Evolutionary conservation across 2,797 vertebrate genomes (phyloP), one percentile per base, ranked within the genome.

Genomic region (Gambelia wislizenii): DNA sequence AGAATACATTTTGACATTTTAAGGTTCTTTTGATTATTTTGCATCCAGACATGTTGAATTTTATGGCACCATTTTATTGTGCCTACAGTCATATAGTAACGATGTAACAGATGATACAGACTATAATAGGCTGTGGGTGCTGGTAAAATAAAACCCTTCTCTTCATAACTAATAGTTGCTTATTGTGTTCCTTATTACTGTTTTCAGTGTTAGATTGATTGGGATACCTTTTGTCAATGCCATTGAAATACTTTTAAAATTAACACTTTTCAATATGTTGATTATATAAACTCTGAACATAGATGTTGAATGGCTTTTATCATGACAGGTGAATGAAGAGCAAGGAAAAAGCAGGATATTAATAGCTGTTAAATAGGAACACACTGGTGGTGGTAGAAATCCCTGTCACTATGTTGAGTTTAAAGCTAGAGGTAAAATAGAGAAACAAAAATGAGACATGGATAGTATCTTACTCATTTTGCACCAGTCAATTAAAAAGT

Each of bases 121-220:
- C 47, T 56, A 59, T 88, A 61, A 84, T 61, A 85, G 86, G 27
- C 20, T 80, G 76, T 59, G 72, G 77, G 64, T 42, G n/a, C 42
- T 64, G 69, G 44, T 74, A 82, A 82, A 87, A 75, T 74, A 85
- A 85, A 85, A 64, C 44, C 4, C 64, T 49, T 39, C n/a, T 49
- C 49, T 56, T 78, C 59, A 69, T 14, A 69, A 84, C 14, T 54
- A 80, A 59, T 2, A 44, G 81, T n/a, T 69, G 12, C 12, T 16
- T 36, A 74, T 85, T 85, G 44, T 85, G 42, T 22, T 89, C 64
- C 20, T 75, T 72, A 81, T 61, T 89, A 72, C 22, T 74, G 69
- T 79, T 89, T 80, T 89, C 88, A 85, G n/a, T 49, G 36, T 10
- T 13, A 64, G 67, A 85, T 79, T 89, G 83, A 85, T 81, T 89